phyloP scores from a whole-genome alignment of 2,113 vertebrate species.

The Xenus cinereus region DNA sequence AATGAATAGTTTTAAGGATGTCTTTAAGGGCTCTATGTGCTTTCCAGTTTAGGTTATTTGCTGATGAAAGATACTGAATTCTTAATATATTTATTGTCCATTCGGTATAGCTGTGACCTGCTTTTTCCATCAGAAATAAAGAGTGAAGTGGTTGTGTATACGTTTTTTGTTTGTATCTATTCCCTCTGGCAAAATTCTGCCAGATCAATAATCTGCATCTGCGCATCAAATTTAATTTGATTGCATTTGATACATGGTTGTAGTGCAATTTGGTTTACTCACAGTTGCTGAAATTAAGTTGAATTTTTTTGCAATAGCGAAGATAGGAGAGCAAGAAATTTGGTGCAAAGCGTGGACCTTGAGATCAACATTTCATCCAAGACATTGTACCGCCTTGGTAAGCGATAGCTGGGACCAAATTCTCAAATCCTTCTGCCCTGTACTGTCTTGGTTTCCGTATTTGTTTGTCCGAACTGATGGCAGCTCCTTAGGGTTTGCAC shows the following conservation, averaged over 20 bases:
- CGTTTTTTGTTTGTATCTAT: not conserved
- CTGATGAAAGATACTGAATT: not conserved
- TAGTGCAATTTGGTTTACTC: not conserved
- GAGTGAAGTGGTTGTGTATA: not conserved
- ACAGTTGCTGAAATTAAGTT: not conserved
- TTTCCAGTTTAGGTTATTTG: not conserved
- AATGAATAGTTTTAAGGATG: not conserved
- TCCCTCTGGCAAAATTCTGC: not conserved
- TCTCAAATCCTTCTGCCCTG: not conserved
- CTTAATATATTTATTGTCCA: not conserved
- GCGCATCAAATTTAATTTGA: not conserved
- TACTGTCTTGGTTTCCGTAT: not conserved
- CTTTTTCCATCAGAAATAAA: not conserved
- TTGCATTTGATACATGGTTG: not conserved
- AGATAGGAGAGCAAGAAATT: not conserved
- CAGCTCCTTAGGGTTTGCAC: not conserved
- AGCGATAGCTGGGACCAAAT: not conserved
- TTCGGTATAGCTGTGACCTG: not conserved
- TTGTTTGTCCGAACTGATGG: not conserved
- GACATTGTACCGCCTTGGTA: not conserved
- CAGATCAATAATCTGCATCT: not conserved
- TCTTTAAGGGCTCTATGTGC: not conserved
- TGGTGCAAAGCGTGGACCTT: not conserved
- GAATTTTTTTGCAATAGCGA: not conserved
- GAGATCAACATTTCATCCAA: fast-evolving